phyloP scores from a whole-genome alignment of 2,113 vertebrate species.

The Prochilodus magdalenae region DNA sequence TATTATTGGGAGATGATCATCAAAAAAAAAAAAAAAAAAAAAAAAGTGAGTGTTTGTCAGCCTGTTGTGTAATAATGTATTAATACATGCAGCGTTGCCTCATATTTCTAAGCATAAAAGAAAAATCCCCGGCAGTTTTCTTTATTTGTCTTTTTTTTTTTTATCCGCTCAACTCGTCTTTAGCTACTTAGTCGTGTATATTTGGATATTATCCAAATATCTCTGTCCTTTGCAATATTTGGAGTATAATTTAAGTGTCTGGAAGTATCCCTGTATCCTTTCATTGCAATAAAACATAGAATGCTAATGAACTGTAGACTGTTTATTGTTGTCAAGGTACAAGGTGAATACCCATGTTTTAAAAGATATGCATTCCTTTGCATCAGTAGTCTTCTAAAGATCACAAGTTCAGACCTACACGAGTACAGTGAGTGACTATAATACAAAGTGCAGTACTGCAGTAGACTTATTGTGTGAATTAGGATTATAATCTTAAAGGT shows the following conservation, averaged over 20 bases:
- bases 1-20: constrained; percentile 56
- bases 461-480: no score
- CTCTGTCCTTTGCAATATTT: constrained; percentile 73
- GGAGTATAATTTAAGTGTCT: constrained; percentile 76
- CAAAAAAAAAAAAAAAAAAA: constrained; percentile 49
- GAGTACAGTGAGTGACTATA: no score
- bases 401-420: no score
- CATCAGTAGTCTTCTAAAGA: no score
- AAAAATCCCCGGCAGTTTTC: constrained; percentile 46
- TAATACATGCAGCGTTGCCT: constrained; percentile 72
- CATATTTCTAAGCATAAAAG: constrained; percentile 64
- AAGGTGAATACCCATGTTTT: not conserved
- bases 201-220: constrained; percentile 64
- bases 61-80: constrained; percentile 73
- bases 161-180: constrained; percentile 66
- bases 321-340: constrained; percentile 6
- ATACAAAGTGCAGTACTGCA: no score
- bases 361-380: not conserved
- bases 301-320: constrained; percentile 49
- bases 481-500: no score
- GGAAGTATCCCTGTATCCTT: constrained; percentile 80
- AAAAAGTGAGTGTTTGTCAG: constrained; percentile 66
- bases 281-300: constrained; percentile 83
- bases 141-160: constrained; percentile 53
- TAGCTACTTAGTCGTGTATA: constrained; percentile 67